A percentile compares a stretch with the other conserved stretches of the same genome.
phyloP scores from a whole-genome alignment of 2,888 invertebrate species.

The Athalia rosae region DNA sequence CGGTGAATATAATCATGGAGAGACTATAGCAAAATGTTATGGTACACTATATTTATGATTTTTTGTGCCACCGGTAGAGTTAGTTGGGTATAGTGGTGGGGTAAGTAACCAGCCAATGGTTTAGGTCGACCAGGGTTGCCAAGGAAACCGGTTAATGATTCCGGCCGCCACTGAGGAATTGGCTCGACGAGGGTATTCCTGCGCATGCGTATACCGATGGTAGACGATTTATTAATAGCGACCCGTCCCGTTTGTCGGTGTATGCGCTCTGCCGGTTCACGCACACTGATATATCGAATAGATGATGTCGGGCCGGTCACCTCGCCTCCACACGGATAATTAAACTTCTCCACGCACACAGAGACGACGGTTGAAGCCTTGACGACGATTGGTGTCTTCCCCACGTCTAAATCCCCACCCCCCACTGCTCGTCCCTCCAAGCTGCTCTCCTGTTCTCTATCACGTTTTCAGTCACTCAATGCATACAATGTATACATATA shows the following conservation, averaged over 20 bases:
- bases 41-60: conserved; percentile 43
- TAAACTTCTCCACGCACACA: conserved; percentile 47
- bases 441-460: conserved; percentile 52
- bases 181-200: conserved; percentile 57
- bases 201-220: conserved; percentile 46
- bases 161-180: conserved; percentile 72
- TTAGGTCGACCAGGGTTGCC: conserved; percentile 69
- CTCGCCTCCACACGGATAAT: conserved; percentile 36
- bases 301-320: conserved; percentile 45
- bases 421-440: conserved; percentile 47
- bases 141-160: conserved; percentile 73
- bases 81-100: conserved; percentile 57
- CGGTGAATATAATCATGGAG: not conserved
- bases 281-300: conserved; percentile 24
- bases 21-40: conserved; percentile 38
- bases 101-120: conserved; percentile 67
- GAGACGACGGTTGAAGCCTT: conserved; percentile 47
- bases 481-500: conserved; percentile 50
- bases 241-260: conserved; percentile 29
- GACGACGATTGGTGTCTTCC: conserved; percentile 71
- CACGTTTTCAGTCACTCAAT: conserved; percentile 61
- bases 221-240: conserved; percentile 54
- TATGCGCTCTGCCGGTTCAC: conserved; percentile 36
- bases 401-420: conserved; percentile 58
- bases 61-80: conserved; percentile 41